Evolutionary conservation across 2,113 vertebrate genomes (phyloP).

Genomic region (Hypomesus transpacificus): DNA sequence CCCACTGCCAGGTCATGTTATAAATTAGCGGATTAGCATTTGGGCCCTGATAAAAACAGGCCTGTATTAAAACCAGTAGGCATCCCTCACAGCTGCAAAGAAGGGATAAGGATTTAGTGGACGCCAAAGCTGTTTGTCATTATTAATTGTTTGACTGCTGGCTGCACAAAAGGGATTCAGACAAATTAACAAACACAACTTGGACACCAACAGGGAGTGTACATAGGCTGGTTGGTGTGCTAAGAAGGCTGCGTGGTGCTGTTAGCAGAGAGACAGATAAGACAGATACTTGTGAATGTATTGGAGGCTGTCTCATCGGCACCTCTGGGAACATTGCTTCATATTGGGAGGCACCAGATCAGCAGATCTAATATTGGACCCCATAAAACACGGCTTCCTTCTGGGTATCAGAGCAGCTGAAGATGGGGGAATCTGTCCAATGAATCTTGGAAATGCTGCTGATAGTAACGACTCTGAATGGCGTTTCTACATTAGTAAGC

Average conservation of each 20-base stretch:
- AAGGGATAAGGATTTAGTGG: slow-evolving; percentile 40
- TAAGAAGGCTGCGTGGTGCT: slow-evolving; percentile 5
- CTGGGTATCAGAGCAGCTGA: background rate
- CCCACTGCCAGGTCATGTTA: slow-evolving; percentile 41
- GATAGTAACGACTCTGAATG: slow-evolving; percentile 10
- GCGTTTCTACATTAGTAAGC: slow-evolving; percentile 12
- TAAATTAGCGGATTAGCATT: slow-evolving; percentile 52
- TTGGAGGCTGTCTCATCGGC: slow-evolving; percentile 1
- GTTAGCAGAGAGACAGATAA: background rate
- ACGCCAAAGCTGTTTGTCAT: slow-evolving; percentile 47
- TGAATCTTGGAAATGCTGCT: slow-evolving; percentile 16
- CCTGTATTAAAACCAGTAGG: slow-evolving; percentile 20
- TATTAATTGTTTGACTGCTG: slow-evolving; percentile 53
- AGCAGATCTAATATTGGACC: slow-evolving; percentile 4
- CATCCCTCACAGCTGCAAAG: slow-evolving; percentile 41
- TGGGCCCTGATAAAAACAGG: slow-evolving; percentile 40
- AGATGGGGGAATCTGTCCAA: slow-evolving; percentile 6
- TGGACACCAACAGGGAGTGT: slow-evolving; percentile 30
- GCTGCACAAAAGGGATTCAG: slow-evolving; percentile 40
- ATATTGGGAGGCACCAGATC: background rate
- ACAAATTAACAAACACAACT: slow-evolving; percentile 51
- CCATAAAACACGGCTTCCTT: background rate
- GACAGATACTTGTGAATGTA: background rate
- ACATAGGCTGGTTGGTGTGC: background rate
- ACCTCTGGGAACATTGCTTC: background rate